Evolutionary conservation across 2,113 vertebrate species (phyloP).

Genomic region (Sclerurus mexicanus): DNA sequence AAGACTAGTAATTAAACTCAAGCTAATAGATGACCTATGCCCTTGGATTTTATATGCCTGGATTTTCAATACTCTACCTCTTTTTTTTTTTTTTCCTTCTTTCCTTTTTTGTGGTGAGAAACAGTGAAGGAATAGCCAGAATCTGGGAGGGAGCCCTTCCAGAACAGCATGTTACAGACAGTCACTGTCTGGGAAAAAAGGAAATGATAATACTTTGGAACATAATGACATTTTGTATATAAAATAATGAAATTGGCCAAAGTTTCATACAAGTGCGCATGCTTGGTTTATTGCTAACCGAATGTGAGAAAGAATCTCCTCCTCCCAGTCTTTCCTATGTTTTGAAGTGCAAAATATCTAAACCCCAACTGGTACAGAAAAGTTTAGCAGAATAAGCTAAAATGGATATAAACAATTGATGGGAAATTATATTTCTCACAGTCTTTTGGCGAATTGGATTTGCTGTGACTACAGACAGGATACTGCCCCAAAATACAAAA

Average conservation of each 20-base stretch:
- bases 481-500: not conserved
- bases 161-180: slow-evolving; percentile 6
- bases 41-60: not conserved
- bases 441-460: slow-evolving; percentile 49
- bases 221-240: slow-evolving; percentile 59
- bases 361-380: not conserved
- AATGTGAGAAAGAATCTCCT: slow-evolving; percentile 40
- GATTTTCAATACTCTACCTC: not conserved
- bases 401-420: slow-evolving; percentile 48
- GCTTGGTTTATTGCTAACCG: slow-evolving; percentile 46
- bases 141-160: slow-evolving; percentile 35
- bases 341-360: slow-evolving; percentile 35
- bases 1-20: slow-evolving; percentile 39
- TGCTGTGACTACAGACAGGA: slow-evolving; percentile 16
- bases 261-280: not conserved
- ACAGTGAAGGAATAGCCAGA: slow-evolving; percentile 30
- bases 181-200: slow-evolving; percentile 56
- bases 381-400: slow-evolving; percentile 49
- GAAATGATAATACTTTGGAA: slow-evolving; percentile 55
- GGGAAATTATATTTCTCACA: slow-evolving; percentile 53
- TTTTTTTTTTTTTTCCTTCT: not conserved
- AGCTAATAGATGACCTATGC: not conserved
- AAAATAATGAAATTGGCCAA: slow-evolving; percentile 64
- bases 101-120: not conserved
- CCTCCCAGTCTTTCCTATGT: not conserved